Evolutionary conservation across 2,797 vertebrate species (phyloP).

Genomic region (Antennarius maculatus): DNA sequence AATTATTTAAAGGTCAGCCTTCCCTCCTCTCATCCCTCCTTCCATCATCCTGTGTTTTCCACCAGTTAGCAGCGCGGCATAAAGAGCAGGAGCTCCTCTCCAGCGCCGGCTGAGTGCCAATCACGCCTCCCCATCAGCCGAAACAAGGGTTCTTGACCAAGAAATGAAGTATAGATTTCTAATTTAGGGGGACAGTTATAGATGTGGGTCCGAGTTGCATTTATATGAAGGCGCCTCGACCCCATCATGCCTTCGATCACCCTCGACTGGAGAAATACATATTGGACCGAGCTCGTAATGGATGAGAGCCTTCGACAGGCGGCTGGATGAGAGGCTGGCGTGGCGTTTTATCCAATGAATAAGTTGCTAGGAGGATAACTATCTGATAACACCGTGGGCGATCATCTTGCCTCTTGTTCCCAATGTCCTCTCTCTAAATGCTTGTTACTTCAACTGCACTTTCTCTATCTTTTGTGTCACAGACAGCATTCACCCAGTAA

Average conservation of each 20-base stretch:
- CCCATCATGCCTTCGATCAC: constrained; percentile 65
- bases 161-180: constrained; percentile 85
- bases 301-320: constrained; percentile 49
- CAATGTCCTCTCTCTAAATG: constrained; percentile 50
- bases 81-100: constrained; percentile 44
- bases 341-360: constrained; percentile 65
- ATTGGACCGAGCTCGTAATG: constrained; percentile 62
- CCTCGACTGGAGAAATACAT: constrained; percentile 67
- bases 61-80: constrained; percentile 40
- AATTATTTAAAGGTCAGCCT: constrained; percentile 72
- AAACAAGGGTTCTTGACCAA: constrained; percentile 70
- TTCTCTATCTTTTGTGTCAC: constrained; percentile 31
- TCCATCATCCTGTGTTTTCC: constrained; percentile 55
- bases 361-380: constrained; percentile 59
- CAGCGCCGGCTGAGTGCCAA: constrained; percentile 71
- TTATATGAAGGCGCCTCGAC: constrained; percentile 68
- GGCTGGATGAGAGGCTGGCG: constrained; percentile 58
- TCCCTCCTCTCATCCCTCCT: constrained; percentile 33
- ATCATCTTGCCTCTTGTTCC: constrained; percentile 60
- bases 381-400: constrained; percentile 40
- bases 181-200: constrained; percentile 74
- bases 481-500: neutral
- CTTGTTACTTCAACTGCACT: constrained; percentile 53
- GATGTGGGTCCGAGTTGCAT: constrained; percentile 80
- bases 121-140: constrained; percentile 60